Percentiles rank a stretch among this genome's conserved stretches.
phyloP scores from a whole-genome alignment of 1,140 invertebrate species.

The Akabosia matsudoensis region DNA sequence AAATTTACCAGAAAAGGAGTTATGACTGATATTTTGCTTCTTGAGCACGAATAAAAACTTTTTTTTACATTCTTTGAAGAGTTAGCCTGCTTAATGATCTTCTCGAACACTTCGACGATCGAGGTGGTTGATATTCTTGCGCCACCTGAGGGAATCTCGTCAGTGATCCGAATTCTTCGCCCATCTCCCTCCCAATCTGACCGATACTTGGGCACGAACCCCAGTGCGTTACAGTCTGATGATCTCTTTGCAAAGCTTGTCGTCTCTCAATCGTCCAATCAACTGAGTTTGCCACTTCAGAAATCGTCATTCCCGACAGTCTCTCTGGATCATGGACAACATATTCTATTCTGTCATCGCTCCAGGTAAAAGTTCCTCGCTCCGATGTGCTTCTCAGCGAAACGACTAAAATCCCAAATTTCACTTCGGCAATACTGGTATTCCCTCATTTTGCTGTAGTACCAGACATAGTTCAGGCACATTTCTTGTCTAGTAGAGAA shows the following conservation, averaged over 20 bases:
- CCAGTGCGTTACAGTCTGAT: neutral
- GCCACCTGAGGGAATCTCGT: no score
- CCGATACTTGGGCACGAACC: neutral
- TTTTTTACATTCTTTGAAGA: no score
- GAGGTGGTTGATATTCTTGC: no score
- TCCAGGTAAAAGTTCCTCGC: neutral
- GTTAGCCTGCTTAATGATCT: no score
- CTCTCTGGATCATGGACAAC: neutral
- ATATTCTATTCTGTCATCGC: neutral
- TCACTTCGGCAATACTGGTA: neutral
- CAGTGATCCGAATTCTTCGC: no score
- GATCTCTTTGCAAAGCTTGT: neutral
- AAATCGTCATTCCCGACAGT: neutral
- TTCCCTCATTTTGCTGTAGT: slow-evolving; percentile 61
- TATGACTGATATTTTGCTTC: no score
- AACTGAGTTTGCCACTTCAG: neutral
- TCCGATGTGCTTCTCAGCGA: neutral
- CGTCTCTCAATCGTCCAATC: neutral
- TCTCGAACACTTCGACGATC: no score
- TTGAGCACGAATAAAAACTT: no score
- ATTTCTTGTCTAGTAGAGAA: slow-evolving; percentile 79
- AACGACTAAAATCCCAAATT: neutral
- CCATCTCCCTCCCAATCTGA: no score
- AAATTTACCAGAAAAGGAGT: no score
- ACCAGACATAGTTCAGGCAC: slow-evolving; percentile 76